Conservation (phyloP, 2,113 vertebrate species). For the Lamprologus tigripictilis region DNA sequence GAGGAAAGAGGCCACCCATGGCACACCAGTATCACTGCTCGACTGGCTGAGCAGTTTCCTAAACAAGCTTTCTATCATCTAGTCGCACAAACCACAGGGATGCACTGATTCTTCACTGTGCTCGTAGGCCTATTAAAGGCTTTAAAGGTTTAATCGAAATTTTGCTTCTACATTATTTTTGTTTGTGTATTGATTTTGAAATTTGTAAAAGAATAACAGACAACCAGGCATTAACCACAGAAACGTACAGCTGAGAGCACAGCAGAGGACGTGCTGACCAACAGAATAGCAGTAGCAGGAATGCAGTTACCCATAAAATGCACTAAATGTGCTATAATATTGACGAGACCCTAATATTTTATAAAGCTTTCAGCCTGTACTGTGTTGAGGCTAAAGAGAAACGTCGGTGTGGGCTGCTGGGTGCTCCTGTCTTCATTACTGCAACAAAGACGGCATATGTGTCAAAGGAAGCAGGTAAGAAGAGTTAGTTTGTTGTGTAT, state of each 20-base stretch:
- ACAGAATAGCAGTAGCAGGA: background rate
- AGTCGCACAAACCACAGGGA: background rate
- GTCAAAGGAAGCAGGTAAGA: background rate
- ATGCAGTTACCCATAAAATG: background rate
- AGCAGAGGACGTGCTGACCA: background rate
- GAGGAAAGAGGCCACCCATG: constrained; percentile 58
- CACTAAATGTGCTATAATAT: background rate
- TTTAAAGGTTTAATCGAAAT: background rate
- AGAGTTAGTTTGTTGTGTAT: background rate
- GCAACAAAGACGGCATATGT: background rate
- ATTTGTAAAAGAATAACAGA: background rate
- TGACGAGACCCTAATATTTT: background rate
- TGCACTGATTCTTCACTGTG: background rate
- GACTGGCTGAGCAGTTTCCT: background rate
- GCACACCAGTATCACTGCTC: background rate
- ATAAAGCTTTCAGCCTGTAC: background rate
- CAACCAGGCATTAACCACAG: background rate
- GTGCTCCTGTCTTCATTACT: background rate
- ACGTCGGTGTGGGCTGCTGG: background rate
- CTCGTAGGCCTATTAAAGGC: background rate
- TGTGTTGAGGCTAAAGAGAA: fast-evolving
- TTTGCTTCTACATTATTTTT: too few relatives aligned
- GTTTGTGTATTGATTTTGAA: background rate
- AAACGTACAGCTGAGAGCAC: background rate
- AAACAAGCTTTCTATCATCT: background rate